phyloP scores from a whole-genome alignment of 1,140 invertebrate genomes.

The Macrobrachium nipponense region DNA sequence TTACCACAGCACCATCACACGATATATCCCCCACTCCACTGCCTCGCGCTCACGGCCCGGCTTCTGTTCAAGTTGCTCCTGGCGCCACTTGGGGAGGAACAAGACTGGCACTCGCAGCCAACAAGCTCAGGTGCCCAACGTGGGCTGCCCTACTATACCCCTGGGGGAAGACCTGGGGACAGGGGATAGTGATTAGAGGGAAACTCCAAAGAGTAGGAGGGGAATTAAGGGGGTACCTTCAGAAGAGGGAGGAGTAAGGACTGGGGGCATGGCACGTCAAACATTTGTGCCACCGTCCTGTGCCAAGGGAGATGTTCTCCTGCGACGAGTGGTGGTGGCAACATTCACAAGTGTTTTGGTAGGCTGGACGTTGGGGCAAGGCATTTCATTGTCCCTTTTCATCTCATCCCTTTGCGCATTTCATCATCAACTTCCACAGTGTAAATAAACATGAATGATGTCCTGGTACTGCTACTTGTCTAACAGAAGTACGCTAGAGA shows the following conservation, averaged over 20 bases:
- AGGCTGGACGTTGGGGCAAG: too few species aligned
- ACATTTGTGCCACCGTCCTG: conserved; percentile 30
- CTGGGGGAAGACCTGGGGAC: conserved; percentile 3
- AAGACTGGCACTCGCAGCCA: conserved; percentile 41
- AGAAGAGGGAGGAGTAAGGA: background rate
- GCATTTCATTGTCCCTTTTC: too few species aligned
- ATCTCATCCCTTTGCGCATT: too few species aligned
- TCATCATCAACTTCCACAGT: too few species aligned
- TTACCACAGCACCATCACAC: conserved; percentile 52
- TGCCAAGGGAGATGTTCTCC: conserved; percentile 44
- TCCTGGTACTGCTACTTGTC: too few species aligned
- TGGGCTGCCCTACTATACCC: conserved; percentile 32
- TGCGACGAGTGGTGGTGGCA: too few species aligned
- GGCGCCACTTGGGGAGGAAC: conserved; percentile 42
- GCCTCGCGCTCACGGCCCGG: conserved; percentile 21
- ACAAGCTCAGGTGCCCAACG: conserved; percentile 45
- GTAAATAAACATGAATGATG: too few species aligned
- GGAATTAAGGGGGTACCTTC: background rate
- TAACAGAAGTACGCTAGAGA: too few species aligned
- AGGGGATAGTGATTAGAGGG: background rate
- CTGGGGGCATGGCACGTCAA: conserved; percentile 43
- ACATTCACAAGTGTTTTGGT: too few species aligned
- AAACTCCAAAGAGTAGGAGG: too few species aligned
- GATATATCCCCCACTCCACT: conserved; percentile 19
- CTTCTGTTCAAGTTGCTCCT: conserved; percentile 40